These are phyloP conservation scores for Patella caerulea DNA, from an alignment of 2,888 invertebrate species.

Conservation along the genomic window DNA sequence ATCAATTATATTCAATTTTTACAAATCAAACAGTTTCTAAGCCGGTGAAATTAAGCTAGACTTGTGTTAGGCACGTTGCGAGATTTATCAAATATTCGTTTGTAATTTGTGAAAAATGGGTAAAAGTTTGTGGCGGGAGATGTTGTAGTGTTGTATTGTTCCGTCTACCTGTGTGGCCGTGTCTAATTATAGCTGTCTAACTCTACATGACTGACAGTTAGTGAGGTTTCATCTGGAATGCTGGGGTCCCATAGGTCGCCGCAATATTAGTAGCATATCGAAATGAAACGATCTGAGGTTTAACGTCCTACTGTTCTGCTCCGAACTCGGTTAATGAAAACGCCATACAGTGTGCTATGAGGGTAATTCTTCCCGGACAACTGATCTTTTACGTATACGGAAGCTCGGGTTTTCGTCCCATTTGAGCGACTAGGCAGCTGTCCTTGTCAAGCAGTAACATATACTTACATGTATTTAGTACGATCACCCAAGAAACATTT, in stretches of 20 bases:
- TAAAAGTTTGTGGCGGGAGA: not conserved
- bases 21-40: conserved; percentile 27
- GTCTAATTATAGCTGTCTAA: not conserved
- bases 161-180: conserved; percentile 6
- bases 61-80: conserved; percentile 23
- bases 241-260: not conserved
- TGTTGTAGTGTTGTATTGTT: not conserved
- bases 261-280: too few relatives aligned
- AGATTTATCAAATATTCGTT: conserved; percentile 22
- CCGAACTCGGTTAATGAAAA: too few relatives aligned
- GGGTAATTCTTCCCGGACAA: too few relatives aligned
- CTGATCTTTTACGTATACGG: too few relatives aligned
- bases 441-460: too few relatives aligned
- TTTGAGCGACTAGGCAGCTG: too few relatives aligned
- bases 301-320: too few relatives aligned
- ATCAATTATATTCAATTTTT: conserved; percentile 28
- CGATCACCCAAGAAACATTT: too few relatives aligned
- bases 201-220: not conserved
- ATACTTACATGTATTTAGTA: too few relatives aligned
- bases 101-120: not conserved
- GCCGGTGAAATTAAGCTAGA: conserved; percentile 17
- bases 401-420: too few relatives aligned
- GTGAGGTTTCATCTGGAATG: not conserved
- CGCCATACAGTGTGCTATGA: too few relatives aligned
- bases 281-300: too few relatives aligned